phyloP scores from a whole-genome alignment of 2,888 invertebrate species.

The Eretmocerus hayati region DNA sequence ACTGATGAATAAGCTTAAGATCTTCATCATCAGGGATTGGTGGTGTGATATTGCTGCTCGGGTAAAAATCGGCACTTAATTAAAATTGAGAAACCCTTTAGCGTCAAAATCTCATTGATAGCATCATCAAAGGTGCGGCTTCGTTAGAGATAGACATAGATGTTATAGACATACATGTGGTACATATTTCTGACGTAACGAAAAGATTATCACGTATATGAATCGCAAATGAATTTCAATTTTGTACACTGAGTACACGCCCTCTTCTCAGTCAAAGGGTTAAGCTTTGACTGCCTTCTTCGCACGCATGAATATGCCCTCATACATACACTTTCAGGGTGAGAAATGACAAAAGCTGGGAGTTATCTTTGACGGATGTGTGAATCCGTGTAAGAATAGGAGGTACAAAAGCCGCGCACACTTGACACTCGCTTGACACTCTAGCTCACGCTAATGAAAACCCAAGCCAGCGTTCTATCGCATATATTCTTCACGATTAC shows the following conservation, averaged over 20 bases:
- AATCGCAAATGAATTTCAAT: conserved; percentile 15
- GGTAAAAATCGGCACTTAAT: neutral
- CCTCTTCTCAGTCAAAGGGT: conserved; percentile 12
- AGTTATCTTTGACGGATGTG: too few relatives aligned
- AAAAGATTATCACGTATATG: conserved; percentile 8
- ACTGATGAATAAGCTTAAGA: too few relatives aligned
- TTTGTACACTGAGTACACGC: conserved; percentile 1
- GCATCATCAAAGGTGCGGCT: conserved; percentile 9
- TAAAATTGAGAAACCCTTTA: conserved; percentile 3
- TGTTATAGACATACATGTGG: too few relatives aligned
- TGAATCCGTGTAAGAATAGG: too few relatives aligned
- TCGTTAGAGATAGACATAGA: neutral
- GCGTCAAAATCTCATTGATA: conserved; percentile 8
- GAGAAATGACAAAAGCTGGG: too few relatives aligned
- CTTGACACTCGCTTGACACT: conserved; percentile 13
- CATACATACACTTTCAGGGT: too few relatives aligned
- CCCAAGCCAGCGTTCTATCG: conserved; percentile 15
- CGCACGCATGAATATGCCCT: too few relatives aligned
- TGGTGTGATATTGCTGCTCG: too few relatives aligned
- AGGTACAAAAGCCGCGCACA: neutral
- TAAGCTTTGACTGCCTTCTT: too few relatives aligned
- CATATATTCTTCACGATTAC: too few relatives aligned
- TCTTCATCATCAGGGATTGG: too few relatives aligned
- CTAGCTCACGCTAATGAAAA: conserved; percentile 14
- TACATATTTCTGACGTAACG: too few relatives aligned